Conservation (phyloP, 1,140 invertebrate genomes). For the Drosophila orosa region DNA sequence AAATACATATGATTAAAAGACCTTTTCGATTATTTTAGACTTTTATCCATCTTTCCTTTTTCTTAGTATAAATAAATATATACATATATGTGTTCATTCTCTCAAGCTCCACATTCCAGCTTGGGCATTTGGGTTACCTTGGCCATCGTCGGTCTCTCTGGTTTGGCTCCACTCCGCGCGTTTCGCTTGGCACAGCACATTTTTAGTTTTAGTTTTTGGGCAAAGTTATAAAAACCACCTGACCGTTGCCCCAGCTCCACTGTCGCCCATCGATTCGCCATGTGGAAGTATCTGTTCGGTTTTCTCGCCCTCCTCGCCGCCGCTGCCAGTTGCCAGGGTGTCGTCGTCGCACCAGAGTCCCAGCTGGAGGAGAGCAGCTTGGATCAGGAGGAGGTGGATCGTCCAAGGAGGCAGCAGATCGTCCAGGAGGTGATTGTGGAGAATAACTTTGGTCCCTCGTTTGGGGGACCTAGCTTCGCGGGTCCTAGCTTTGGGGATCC, state of each 20-base stretch:
- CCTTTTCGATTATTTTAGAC: too few species aligned
- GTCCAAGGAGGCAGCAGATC: conserved; percentile 9
- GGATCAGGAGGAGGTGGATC: not conserved
- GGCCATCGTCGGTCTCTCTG: not conserved
- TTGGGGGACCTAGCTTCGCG: not conserved
- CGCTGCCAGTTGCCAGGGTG: not conserved
- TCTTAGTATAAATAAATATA: too few species aligned
- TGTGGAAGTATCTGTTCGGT: conserved; percentile 27
- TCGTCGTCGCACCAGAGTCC: not conserved
- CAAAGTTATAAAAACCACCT: conserved; percentile 22
- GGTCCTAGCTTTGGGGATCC: conserved; percentile 13
- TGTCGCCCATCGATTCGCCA: conserved; percentile 14
- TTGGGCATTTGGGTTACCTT: conserved; percentile 10
- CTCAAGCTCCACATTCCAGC: not conserved
- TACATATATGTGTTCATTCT: too few species aligned
- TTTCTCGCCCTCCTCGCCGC: not conserved
- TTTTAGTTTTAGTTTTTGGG: not conserved
- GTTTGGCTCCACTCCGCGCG: not conserved
- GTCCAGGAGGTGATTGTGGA: conserved; percentile 23
- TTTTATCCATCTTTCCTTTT: too few species aligned
- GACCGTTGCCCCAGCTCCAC: conserved; percentile 3
- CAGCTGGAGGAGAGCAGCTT: not conserved
- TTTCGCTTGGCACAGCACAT: conserved; percentile 19
- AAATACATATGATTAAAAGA: too few species aligned
- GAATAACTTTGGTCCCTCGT: conserved; percentile 21